These are phyloP conservation scores for Euzophera pinguis DNA, from an alignment of 2,888 invertebrate genomes.

Conservation along the genomic window DNA sequence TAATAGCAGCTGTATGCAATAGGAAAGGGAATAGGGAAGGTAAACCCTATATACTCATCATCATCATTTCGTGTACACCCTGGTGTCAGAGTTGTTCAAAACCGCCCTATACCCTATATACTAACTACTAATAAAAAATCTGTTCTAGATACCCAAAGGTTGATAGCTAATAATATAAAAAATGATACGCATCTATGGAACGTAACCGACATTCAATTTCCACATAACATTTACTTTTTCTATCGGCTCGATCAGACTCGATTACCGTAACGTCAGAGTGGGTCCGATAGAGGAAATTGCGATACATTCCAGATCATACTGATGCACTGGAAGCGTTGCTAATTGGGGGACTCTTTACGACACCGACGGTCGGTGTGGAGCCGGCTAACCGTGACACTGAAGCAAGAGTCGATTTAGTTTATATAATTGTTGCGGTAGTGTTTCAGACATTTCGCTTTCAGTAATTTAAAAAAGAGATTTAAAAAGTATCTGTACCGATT, in stretches of 20 bases:
- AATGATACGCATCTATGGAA: neutral
- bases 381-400: neutral
- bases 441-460: neutral
- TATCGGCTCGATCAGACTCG: neutral
- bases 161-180: neutral
- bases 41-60: too few relatives aligned
- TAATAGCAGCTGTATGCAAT: too few relatives aligned
- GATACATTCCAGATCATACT: conserved; percentile 2
- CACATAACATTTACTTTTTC: conserved; percentile 2
- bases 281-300: conserved; percentile 5
- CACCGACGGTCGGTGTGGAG: neutral
- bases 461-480: too few relatives aligned
- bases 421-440: neutral
- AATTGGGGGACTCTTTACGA: conserved; percentile 1
- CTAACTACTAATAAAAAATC: too few relatives aligned
- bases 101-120: too few relatives aligned
- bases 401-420: neutral
- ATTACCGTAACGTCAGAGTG: conserved; percentile 5
- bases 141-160: too few relatives aligned
- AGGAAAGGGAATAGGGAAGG: too few relatives aligned
- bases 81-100: too few relatives aligned
- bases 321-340: conserved; percentile 2
- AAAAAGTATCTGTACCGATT: too few relatives aligned
- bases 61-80: too few relatives aligned
- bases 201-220: conserved; percentile 1